Evolutionary conservation across 1,140 invertebrate species (phyloP), one percentile per base, ranked within the genome.

Genomic region (Adoxophyes honmai): DNA sequence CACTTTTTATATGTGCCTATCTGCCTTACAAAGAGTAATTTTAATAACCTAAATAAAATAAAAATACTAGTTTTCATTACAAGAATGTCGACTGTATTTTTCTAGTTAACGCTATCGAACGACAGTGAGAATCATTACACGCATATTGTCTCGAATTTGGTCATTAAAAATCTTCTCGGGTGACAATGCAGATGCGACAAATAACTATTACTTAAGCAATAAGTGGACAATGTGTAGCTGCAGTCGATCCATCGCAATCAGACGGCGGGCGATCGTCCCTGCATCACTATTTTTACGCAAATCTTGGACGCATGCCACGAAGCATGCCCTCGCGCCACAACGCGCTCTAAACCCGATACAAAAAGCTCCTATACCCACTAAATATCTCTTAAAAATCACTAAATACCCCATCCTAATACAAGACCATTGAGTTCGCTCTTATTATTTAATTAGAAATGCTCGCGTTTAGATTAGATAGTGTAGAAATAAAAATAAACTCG

Each of bases 271-370:
- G 82, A 85, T 85, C 75, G 82, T 75, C 77, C 79, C 69, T 73
- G 68, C 77, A 76, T 74, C 62, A 78, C 83, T 88, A 88, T 88
- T 88, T 88, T 88, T 88, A 86, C 68, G 62, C 56, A 62, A 71
- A 67, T 75, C 65, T 85, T 88, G 85, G 85, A 79, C 59, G 62
- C 37, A 65, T 80, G 85, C 85, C 85, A 88, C 70, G 67, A 70
- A 66, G 62, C 66, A 68, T 73, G 76, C 75, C 70, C 75, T 76
- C 65, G 62, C 62, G 72, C 70, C 73, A 81, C 70, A 80, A 77
- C 73, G 79, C 73, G 66, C 78, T 73, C 76, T 83, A 81, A 78
- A 75, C 69, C 74, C 64, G 66, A 68, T 57, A 61, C 64, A 73
- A 80, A 79, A 73, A 73, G 74, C 68, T 72, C 72, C 73, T 74